phyloP scores from a whole-genome alignment of 2,888 invertebrate species.

The Callosobruchus maculatus region DNA sequence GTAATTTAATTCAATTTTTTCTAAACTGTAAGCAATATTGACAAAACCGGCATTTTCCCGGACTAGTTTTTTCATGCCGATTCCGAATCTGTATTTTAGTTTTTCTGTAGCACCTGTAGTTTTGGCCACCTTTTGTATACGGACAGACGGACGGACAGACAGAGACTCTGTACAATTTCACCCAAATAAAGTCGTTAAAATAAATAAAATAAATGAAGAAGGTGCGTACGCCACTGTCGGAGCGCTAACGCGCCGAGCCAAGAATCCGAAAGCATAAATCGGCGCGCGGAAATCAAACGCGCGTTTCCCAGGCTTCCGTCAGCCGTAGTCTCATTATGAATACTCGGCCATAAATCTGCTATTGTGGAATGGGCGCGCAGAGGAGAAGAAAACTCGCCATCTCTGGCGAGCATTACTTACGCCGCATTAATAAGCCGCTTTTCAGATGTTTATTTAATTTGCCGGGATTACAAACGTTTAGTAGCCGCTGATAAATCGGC shows the following conservation, averaged over 20 bases:
- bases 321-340: constrained; percentile 38
- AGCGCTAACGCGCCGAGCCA: constrained; percentile 10
- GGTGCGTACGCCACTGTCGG: too few relatives aligned
- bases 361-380: constrained; percentile 29
- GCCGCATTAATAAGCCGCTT: constrained; percentile 20
- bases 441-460: constrained; percentile 27
- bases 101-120: too few relatives aligned
- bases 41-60: too few relatives aligned
- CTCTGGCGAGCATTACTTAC: constrained; percentile 18
- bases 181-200: too few relatives aligned
- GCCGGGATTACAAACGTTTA: constrained; percentile 21
- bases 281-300: constrained; percentile 23
- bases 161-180: too few relatives aligned
- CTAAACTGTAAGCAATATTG: too few relatives aligned
- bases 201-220: too few relatives aligned
- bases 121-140: too few relatives aligned
- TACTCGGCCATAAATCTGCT: constrained; percentile 37
- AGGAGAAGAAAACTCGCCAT: constrained; percentile 17
- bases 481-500: constrained; percentile 9
- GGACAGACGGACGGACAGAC: too few relatives aligned
- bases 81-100: too few relatives aligned
- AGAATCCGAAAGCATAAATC: constrained; percentile 25
- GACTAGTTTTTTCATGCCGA: too few relatives aligned
- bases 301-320: constrained; percentile 36
- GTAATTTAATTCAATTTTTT: too few relatives aligned